phyloP scores from a whole-genome alignment of 2,888 invertebrate species.

The Nomada lathburiana region DNA sequence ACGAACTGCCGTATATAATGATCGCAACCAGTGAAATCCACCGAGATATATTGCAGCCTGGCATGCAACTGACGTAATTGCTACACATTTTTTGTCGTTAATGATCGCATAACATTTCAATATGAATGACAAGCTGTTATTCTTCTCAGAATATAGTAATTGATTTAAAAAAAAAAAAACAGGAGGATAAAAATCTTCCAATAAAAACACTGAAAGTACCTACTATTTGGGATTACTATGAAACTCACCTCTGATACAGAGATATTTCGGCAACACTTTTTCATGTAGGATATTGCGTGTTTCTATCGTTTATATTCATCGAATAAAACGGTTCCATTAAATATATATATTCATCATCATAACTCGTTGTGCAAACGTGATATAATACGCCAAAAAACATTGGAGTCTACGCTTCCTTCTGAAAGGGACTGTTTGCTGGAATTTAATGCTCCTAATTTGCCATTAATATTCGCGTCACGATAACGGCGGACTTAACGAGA shows the following conservation, averaged over 20 bases:
- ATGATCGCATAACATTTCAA: neutral
- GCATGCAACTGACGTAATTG: neutral
- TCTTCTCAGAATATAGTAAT: neutral
- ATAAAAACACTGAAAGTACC: too few relatives aligned
- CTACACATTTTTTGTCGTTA: conserved; percentile 7
- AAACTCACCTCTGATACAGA: neutral
- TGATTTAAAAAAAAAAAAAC: neutral
- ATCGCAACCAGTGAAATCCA: conserved; percentile 2
- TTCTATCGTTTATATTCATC: neutral
- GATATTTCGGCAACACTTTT: neutral
- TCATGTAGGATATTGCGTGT: neutral
- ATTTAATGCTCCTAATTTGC: conserved; percentile 9
- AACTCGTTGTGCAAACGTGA: neutral
- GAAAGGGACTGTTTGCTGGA: conserved; percentile 2
- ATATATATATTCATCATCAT: neutral
- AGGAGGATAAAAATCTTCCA: too few relatives aligned
- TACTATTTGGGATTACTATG: too few relatives aligned
- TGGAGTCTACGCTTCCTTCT: neutral
- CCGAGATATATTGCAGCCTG: neutral
- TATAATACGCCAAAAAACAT: conserved; percentile 4
- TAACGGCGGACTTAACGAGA: neutral
- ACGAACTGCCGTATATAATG: neutral
- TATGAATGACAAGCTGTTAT: conserved; percentile 13
- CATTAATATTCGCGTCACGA: conserved; percentile 12
- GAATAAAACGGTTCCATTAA: neutral